phyloP scores from a whole-genome alignment of 2,113 vertebrate species.

The Sceloporus undulatus region DNA sequence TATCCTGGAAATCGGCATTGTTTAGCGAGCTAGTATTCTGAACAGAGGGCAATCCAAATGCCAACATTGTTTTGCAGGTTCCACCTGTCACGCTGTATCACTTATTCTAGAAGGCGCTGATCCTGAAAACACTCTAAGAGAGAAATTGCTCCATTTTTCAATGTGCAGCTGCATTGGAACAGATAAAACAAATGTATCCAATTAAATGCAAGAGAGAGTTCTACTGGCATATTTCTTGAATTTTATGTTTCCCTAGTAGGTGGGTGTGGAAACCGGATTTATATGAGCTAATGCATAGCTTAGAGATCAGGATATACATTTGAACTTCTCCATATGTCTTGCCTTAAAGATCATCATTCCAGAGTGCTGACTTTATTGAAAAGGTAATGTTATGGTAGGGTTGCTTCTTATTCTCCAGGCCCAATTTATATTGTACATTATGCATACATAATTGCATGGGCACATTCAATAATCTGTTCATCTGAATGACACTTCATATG shows the following conservation, averaged over 20 bases:
- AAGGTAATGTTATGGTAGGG: not conserved
- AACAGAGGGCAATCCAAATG: not conserved
- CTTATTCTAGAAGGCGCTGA: constrained; percentile 36
- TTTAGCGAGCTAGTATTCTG: no score
- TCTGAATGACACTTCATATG: constrained; percentile 11
- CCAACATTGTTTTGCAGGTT: not conserved
- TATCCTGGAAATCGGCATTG: not conserved
- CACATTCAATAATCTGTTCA: constrained; percentile 1
- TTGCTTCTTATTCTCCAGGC: constrained; percentile 5
- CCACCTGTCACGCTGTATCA: not conserved
- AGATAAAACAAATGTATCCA: constrained; percentile 23
- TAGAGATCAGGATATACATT: not conserved
- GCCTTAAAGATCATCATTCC: not conserved
- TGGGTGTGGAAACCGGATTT: not conserved
- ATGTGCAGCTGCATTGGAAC: constrained; percentile 6
- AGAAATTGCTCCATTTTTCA: constrained; percentile 26
- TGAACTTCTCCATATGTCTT: not conserved
- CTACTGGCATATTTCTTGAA: constrained; percentile 6
- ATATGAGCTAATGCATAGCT: not conserved
- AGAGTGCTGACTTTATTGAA: constrained; percentile 12
- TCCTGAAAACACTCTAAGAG: constrained; percentile 34
- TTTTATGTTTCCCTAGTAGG: constrained; percentile 24
- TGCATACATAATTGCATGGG: not conserved
- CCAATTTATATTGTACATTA: constrained; percentile 17
- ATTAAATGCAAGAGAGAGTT: not conserved